phyloP scores from a whole-genome alignment of 2,113 vertebrate species.

The Bufo bufo region DNA sequence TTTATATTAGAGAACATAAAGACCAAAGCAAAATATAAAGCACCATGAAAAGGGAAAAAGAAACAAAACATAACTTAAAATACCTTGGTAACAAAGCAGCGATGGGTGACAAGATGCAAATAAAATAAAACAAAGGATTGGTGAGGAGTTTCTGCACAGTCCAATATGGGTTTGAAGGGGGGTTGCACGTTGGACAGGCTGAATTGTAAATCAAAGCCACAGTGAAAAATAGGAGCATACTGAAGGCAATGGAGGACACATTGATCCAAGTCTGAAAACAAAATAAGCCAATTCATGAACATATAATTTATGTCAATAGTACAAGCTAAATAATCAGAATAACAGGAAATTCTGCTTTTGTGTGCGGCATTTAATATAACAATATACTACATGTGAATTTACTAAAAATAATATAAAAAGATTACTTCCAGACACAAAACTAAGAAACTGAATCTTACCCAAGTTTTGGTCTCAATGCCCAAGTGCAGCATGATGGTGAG shows the following conservation, averaged over 20 bases:
- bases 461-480: slow-evolving; percentile 96
- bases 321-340: not conserved
- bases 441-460: slow-evolving; percentile 77
- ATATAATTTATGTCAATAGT: not conserved
- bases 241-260: slow-evolving; percentile 88
- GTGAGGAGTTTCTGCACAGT: slow-evolving; percentile 87
- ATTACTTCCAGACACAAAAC: not conserved
- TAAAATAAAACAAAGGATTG: slow-evolving; percentile 90
- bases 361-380: not conserved
- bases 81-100: slow-evolving; percentile 91
- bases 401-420: not conserved
- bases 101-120: slow-evolving; percentile 83
- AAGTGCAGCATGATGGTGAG: slow-evolving; percentile 93
- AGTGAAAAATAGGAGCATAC: slow-evolving; percentile 83
- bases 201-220: slow-evolving; percentile 91
- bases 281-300: not conserved
- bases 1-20: not conserved
- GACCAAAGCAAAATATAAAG: not conserved
- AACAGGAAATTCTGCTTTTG: not conserved
- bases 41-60: not conserved
- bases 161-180: slow-evolving; percentile 96
- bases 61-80: slow-evolving; percentile 6
- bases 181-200: slow-evolving; percentile 88
- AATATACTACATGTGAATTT: not conserved
- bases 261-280: slow-evolving; percentile 91